phyloP scores from a whole-genome alignment of 2,797 vertebrate species.

The Manis crassicaudata region DNA sequence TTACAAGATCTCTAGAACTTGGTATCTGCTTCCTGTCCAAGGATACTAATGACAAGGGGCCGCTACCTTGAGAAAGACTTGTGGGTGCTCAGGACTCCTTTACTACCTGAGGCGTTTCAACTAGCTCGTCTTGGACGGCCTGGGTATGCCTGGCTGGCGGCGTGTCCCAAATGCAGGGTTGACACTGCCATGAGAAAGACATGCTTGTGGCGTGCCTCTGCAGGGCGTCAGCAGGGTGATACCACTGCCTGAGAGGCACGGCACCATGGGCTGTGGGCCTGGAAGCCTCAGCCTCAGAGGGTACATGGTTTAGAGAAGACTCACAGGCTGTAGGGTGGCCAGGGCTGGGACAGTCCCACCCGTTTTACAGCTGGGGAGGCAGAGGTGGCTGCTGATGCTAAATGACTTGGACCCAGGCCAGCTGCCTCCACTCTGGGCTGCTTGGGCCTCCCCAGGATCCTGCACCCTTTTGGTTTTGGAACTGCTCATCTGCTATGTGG shows the following conservation, averaged over 20 bases:
- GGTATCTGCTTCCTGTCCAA: neutral
- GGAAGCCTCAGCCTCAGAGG: neutral
- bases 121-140: neutral
- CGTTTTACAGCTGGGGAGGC: neutral
- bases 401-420: neutral
- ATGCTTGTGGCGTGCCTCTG: rapidly evolving
- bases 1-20: neutral
- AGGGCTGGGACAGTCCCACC: neutral
- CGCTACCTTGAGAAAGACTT: neutral
- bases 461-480: too few relatives aligned
- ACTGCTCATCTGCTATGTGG: rapidly evolving
- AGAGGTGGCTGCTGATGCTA: neutral
- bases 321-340: neutral
- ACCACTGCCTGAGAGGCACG: neutral
- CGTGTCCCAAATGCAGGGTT: neutral
- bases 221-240: rapidly evolving
- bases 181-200: neutral
- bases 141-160: neutral
- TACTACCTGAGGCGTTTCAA: neutral
- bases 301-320: neutral
- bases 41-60: neutral
- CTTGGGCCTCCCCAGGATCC: neutral
- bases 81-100: neutral
- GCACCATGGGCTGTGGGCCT: rapidly evolving
- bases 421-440: neutral